phyloP scores from a whole-genome alignment of 2,888 invertebrate genomes.

The Limnephilus auricula region DNA sequence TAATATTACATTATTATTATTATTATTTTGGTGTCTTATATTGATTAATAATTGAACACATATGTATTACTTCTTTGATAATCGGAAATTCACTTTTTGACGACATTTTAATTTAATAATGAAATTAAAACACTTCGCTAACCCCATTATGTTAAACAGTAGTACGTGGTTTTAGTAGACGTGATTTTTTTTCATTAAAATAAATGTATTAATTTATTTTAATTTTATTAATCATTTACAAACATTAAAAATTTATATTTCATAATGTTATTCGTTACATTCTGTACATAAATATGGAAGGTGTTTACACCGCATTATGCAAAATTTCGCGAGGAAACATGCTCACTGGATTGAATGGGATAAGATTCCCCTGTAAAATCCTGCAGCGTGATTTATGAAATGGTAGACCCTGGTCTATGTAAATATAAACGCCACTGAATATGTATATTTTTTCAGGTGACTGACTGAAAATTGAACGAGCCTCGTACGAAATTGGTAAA shows the following conservation, averaged over 20 bases:
- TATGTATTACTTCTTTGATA: no score
- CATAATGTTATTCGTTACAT: not conserved
- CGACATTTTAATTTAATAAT: no score
- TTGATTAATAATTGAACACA: not conserved
- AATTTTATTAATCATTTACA: no score
- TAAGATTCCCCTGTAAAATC: conserved; percentile 44
- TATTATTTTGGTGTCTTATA: not conserved
- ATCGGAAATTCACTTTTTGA: no score
- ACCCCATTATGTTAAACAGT: no score
- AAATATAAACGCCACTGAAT: conserved; percentile 10
- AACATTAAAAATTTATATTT: no score
- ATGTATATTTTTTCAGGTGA: conserved; percentile 45
- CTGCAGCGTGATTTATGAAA: conserved; percentile 53
- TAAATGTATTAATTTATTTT: no score
- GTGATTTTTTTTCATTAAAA: no score
- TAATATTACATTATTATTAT: no score
- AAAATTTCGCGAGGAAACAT: not conserved
- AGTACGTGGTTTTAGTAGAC: no score
- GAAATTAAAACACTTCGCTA: no score
- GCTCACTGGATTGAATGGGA: not conserved
- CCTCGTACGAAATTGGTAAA: conserved; percentile 45
- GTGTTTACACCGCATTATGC: not conserved
- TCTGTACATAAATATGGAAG: not conserved
- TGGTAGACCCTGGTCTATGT: not conserved
- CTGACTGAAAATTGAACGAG: conserved; percentile 53